Conservation (phyloP, 2,888 invertebrate genomes). For the Linnaemya vulpina region DNA sequence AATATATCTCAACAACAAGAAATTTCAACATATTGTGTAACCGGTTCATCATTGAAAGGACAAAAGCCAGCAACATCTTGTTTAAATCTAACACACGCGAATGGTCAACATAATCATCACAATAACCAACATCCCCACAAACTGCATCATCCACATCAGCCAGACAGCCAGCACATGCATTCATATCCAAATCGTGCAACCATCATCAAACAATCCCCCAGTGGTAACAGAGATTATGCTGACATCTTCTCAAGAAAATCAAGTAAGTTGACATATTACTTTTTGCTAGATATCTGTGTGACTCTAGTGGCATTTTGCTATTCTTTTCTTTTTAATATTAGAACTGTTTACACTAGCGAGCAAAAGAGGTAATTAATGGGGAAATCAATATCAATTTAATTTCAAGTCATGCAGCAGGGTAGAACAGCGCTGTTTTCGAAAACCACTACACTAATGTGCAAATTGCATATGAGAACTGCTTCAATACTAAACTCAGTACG, state of each 20-base stretch:
- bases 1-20: slow-evolving; percentile 33
- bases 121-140: slow-evolving; percentile 2
- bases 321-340: too few relatives aligned
- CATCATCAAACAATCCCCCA: slow-evolving; percentile 35
- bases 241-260: slow-evolving; percentile 75
- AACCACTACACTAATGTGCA: too few relatives aligned
- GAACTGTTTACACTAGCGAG: too few relatives aligned
- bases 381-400: too few relatives aligned
- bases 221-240: slow-evolving; percentile 16
- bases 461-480: too few relatives aligned
- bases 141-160: not conserved
- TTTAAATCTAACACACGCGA: slow-evolving; percentile 75
- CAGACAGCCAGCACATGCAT: not conserved
- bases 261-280: slow-evolving; percentile 75
- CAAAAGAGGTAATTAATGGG: too few relatives aligned
- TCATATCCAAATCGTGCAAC: slow-evolving; percentile 54
- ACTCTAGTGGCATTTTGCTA: not conserved
- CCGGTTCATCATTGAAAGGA: slow-evolving; percentile 78
- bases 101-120: slow-evolving; percentile 74
- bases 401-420: too few relatives aligned
- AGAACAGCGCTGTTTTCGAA: too few relatives aligned
- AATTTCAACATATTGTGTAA: slow-evolving; percentile 75
- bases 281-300: not conserved
- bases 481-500: too few relatives aligned
- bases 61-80: slow-evolving; percentile 77